Conservation (phyloP, 2,113 vertebrate genomes). For the Andinoacara biseriatus region DNA sequence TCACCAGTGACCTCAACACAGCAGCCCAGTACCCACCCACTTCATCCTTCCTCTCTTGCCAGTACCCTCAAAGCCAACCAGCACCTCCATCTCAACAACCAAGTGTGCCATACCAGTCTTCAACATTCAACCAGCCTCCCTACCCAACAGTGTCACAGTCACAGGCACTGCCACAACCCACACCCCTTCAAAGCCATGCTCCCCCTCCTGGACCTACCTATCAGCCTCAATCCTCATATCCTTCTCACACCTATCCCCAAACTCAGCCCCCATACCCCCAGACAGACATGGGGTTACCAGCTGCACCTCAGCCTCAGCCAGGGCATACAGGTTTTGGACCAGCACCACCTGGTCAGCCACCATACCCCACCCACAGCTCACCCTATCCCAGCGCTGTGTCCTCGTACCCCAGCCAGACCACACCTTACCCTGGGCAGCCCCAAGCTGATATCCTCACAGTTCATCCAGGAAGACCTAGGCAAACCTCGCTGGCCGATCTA, state of each 20-base stretch:
- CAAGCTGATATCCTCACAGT: slow-evolving; percentile 82
- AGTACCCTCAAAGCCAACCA: slow-evolving; percentile 83
- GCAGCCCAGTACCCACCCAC: slow-evolving; percentile 81
- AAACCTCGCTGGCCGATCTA: slow-evolving; percentile 93
- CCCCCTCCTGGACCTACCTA: slow-evolving; percentile 84
- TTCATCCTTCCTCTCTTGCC: slow-evolving; percentile 86
- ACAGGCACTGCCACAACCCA: slow-evolving; percentile 84
- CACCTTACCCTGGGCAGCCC: slow-evolving; percentile 83
- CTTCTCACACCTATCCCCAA: slow-evolving; percentile 82
- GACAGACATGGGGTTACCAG: slow-evolving; percentile 82
- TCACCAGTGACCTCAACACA: slow-evolving; percentile 83
- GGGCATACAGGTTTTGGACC: slow-evolving; percentile 86
- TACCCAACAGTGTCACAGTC: slow-evolving; percentile 84
- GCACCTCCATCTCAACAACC: slow-evolving; percentile 73
- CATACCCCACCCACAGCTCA: slow-evolving; percentile 86
- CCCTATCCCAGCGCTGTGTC: slow-evolving; percentile 83
- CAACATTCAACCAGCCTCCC: slow-evolving; percentile 86
- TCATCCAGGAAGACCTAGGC: slow-evolving; percentile 88
- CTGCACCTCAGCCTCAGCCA: slow-evolving; percentile 78
- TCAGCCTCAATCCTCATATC: slow-evolving; percentile 83
- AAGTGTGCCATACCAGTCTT: slow-evolving; percentile 81
- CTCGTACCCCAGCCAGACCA: slow-evolving; percentile 82
- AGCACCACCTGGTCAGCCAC: slow-evolving; percentile 78
- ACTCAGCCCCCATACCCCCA: slow-evolving; percentile 84
- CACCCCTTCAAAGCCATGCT: slow-evolving; percentile 82